These are phyloP conservation scores for Gymnocephalus cernua DNA, from an alignment of 2,113 vertebrate genomes.

Conservation along the genomic window DNA sequence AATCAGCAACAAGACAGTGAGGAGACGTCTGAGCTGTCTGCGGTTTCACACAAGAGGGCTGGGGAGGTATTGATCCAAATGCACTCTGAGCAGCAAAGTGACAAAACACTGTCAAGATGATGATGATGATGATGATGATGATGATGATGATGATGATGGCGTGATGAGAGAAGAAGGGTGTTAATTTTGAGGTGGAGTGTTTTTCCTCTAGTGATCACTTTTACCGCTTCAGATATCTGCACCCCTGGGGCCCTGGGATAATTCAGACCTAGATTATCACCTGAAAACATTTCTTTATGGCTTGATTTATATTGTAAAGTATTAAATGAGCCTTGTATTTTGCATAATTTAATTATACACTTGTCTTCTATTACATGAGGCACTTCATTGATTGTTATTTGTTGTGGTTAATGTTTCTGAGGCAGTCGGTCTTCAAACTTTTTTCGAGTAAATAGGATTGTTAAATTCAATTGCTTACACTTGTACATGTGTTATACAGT, in stretches of 20 bases:
- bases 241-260: no score
- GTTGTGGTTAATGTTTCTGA: not conserved
- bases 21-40: conserved; percentile 63
- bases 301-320: not conserved
- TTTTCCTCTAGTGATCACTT: conserved; percentile 19
- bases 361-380: not conserved
- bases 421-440: not conserved
- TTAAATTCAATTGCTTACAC: not conserved
- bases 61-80: conserved; percentile 55
- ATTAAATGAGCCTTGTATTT: not conserved
- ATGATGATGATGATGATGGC: conserved; percentile 1
- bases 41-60: conserved; percentile 64
- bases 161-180: conserved; percentile 16
- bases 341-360: not conserved
- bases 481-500: not conserved
- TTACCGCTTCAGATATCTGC: conserved; percentile 7
- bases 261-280: not conserved
- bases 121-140: conserved; percentile 15
- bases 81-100: conserved; percentile 62
- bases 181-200: conserved; percentile 20
- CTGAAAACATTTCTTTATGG: not conserved
- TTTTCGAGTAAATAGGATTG: not conserved
- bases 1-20: conserved; percentile 45
- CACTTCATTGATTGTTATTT: not conserved
- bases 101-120: conserved; percentile 64